Base-by-base conservation (phyloP, 1,140 invertebrate genomes). In the Drosophila sturtevanti region DNA sequence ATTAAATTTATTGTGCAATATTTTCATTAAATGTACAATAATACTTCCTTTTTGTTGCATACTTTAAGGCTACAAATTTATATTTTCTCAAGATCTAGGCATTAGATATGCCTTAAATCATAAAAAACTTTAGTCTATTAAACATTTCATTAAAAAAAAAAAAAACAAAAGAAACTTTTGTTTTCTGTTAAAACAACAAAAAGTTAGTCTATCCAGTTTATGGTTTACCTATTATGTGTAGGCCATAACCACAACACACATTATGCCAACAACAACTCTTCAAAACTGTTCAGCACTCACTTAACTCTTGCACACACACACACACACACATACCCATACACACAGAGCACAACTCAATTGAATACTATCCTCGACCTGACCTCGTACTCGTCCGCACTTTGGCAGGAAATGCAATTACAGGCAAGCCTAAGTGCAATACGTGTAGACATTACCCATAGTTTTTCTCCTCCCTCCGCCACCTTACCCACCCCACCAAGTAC, bases 391-490 rank as follows among this genome's bases (percentile, higher is more conserved):
- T 48, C n/a, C 54, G 54, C 75, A 71, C 71, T 80, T 70, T 58
- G 77, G 66, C 68, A 71, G 65, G 71, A 86, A 87, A 87, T 87
- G 72, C 82, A 87, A 87, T 87, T 89, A 89, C 72, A 68, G 64
- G 35, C 44, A 34, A 76, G 70, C 61, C 63, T 41, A 65, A 41
- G 58, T 60, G 31, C 58, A 60, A 34, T 38, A 41, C 14, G 27
- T 31, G 22, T 59, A 48, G 55, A 38, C 55, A 31, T 31, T 31
- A 31, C 27, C 27, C 27, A 31, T 31, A 31, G 27, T 31, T 31
- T 31, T 31, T 24, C 2, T 4, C 22, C 22, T 37, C 31, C 35
- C 35, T 7, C 16, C 24, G 35, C 18, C 55, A 51, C 34, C 58
- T n/a, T n/a, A n/a, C n/a, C n/a, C n/a, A n/a, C n/a, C n/a, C n/a